A percentile compares a stretch with the other conserved stretches of the same genome.
Evolutionary conservation across 2,888 invertebrate genomes (phyloP).

Genomic region (Phaonia tiefii): DNA sequence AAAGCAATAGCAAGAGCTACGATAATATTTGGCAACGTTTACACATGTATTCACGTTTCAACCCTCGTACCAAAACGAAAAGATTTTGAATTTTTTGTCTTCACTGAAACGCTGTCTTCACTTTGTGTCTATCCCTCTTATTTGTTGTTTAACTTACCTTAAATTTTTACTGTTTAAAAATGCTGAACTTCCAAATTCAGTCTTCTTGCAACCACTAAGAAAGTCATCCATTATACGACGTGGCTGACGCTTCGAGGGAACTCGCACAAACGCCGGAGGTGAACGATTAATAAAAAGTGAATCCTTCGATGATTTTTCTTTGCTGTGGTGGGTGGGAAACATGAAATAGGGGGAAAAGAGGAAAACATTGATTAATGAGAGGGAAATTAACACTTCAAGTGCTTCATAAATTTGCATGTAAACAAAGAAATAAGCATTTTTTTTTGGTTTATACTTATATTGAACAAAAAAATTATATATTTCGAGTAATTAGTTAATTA

Average conservation of each 20-base stretch:
- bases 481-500: too few species aligned
- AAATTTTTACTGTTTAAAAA: conserved; percentile 63
- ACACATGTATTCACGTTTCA: background rate
- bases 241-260: conserved; percentile 88
- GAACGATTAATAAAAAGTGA: conserved; percentile 81
- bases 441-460: too few species aligned
- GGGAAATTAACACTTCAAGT: background rate
- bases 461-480: too few species aligned
- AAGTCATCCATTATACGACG: conserved; percentile 85
- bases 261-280: conserved; percentile 88
- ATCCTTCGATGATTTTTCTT: conserved; percentile 79
- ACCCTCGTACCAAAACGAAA: background rate
- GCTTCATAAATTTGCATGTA: too few species aligned
- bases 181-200: conserved; percentile 75
- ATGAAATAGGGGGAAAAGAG: conserved; percentile 15
- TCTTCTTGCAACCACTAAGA: conserved; percentile 81
- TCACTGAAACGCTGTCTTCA: background rate
- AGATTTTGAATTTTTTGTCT: conserved; percentile 7
- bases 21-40: conserved; percentile 9
- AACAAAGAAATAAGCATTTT: too few species aligned
- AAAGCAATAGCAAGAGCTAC: conserved; percentile 11
- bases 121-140: background rate
- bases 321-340: conserved; percentile 45
- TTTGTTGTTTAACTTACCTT: conserved; percentile 55
- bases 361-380: conserved; percentile 7